Percentiles rank a stretch among this genome's conserved stretches.
Conservation (phyloP, 2,113 vertebrate species). For the Platichthys stellatus region DNA sequence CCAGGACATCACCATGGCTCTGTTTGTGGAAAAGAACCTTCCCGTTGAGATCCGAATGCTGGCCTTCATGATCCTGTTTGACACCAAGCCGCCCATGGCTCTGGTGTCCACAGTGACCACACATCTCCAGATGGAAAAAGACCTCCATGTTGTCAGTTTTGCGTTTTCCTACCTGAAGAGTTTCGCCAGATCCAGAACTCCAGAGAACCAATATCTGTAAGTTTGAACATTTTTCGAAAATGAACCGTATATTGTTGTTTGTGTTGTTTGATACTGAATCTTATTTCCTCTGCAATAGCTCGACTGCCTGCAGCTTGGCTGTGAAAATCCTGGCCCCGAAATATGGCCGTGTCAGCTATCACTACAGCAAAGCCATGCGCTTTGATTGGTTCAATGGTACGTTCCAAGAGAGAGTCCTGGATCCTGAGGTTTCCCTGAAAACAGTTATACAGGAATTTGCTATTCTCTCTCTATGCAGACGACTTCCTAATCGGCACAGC, state of each 20-base stretch:
- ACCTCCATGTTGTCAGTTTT: conserved; percentile 85
- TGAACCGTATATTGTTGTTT: not conserved
- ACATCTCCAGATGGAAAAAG: conserved; percentile 80
- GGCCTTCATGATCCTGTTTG: conserved; percentile 84
- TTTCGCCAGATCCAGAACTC: conserved; percentile 79
- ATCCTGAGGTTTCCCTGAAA: not conserved
- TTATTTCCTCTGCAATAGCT: conserved; percentile 70
- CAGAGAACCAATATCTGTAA: conserved; percentile 84
- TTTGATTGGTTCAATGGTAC: conserved; percentile 82
- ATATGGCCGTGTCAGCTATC: conserved; percentile 77
- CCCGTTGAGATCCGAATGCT: conserved; percentile 81
- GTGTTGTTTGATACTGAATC: not conserved
- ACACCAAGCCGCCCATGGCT: conserved; percentile 83
- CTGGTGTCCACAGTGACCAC: conserved; percentile 81
- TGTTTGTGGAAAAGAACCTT: conserved; percentile 79
- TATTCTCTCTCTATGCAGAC: conserved; percentile 67
- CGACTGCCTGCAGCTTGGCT: conserved; percentile 84
- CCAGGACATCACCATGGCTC: conserved; percentile 80
- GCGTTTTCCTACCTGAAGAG: conserved; percentile 83
- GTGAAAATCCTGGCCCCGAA: conserved; percentile 83
- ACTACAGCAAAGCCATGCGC: conserved; percentile 81
- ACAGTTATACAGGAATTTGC: not conserved
- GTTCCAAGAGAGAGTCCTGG: conserved; percentile 42
- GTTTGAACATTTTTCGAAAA: conserved; percentile 40
- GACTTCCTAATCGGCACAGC: conserved; percentile 81